Base-by-base conservation (phyloP, 1,140 invertebrate species). In the Atta cephalotes region DNA sequence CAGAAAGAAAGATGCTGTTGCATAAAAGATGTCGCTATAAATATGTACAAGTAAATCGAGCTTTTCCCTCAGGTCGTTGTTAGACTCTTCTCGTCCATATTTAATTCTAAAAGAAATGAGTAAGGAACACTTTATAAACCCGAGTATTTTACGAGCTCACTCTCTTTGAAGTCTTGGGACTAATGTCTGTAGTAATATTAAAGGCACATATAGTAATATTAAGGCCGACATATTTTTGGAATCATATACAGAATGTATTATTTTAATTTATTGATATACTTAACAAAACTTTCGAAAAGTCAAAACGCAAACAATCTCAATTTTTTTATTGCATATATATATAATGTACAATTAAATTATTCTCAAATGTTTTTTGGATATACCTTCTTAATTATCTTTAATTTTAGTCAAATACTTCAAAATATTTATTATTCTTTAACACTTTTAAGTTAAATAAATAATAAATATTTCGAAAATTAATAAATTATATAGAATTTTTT, bases 71-170 rank as follows among this genome's bases (percentile, higher is more conserved):
- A 49, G 16, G 12, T 12, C 31, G 21, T 39, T 56, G 39, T 60
- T 49, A 45, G 21, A 82, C 21, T 39, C 18, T 31, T 21, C 39
- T 74, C 25, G 35, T 82, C 21, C 18, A 76, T 84, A 62, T 84
- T 84, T 82, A 82, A 82, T 72, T n/a, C 6, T 53, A 14, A 74
- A 70, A 51, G 25, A 74, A 82, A 82, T 45, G 53, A 74, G 66
- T 49, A 72, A 58, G 49, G 68, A 74, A 49, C 53, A 56, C 9
- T 84, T 76, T 31, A 63, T 62, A 74, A 84, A 51, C 39, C n/a
- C 14, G n/a, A 45, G 65, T 16, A 1, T 45, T 35, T 71, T 71
- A 25, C 56, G n/a, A 76, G 35, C 21, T 45, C 7, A 7, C 7
- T 71, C 25, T 63, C 56, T 84, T 74, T 84, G n/a, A 51, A 63